Evolutionary conservation across 2,113 vertebrate genomes (phyloP), one percentile per base, ranked within the genome.

Genomic region (Cynopterus brachyotis): DNA sequence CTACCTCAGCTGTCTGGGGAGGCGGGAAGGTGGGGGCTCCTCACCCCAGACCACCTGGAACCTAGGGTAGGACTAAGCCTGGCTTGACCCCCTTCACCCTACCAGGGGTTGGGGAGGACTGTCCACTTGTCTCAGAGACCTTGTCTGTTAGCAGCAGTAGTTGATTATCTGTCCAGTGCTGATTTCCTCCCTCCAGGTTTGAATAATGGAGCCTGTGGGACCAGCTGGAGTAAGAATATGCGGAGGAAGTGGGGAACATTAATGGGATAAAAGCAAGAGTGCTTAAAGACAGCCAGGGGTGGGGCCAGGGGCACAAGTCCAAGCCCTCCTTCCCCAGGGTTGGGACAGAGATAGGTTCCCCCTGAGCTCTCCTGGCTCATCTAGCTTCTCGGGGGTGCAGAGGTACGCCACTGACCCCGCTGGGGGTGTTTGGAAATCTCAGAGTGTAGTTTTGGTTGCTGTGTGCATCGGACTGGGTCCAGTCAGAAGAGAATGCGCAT

Each of bases 201-300:
- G 95, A 93, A 82, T 95, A 89, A 92, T 66, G 90, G 94, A 95
- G 91, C 93, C 85, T 30, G 0, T 40, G 86, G 85, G 89, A 84
- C 57, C 66, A 72, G 92, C 64, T 81, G 47, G 73, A 91, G 92
- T 86, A 62, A 47, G 35, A n/a, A 9, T 20, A 50, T 50, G 13
- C 7, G 12, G 76, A 80, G 88, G 81, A 83, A 47, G 67, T 53
- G 53, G 40, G 16, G 47, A 57, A 3, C 37, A 2, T 19, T 82
- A 70, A 73, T 67, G 66, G 76, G n/a, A 13, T 72, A 78, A 78
- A 87, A 81, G 53, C 79, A 0, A 7, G 57, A 57, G 40, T 32
- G 85, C 76, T 89, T 53, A 59, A 35, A 24, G 59, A 42, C 11
- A 15, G 76, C 72, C 72, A 37, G 59, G 6, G 62, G 17, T 9